phyloP scores from a whole-genome alignment of 92 coral and sea anemone species.

The Phenganax marumi region DNA sequence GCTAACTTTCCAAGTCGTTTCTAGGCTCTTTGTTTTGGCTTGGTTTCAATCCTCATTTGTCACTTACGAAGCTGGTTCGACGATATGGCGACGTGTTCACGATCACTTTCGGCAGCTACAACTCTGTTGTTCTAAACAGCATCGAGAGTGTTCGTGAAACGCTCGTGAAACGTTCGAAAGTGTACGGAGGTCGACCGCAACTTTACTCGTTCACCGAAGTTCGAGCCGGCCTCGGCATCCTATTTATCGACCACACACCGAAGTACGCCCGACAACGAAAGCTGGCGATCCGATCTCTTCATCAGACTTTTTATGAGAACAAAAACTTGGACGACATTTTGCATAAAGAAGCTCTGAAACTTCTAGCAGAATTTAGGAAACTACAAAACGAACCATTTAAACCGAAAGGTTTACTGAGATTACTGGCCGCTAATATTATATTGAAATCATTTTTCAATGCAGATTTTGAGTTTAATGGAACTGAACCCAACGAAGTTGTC shows the following conservation, averaged over 20 bases:
- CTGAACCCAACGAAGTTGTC: constrained; percentile 43
- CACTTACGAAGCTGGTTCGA: constrained; percentile 39
- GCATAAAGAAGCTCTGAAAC: constrained; percentile 42
- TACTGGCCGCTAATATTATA: constrained; percentile 50
- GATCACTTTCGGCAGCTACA: constrained; percentile 49
- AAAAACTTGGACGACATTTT: constrained; percentile 45
- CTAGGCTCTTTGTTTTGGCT: constrained; percentile 54
- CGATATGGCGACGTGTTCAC: constrained; percentile 55
- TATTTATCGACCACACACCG: constrained; percentile 34
- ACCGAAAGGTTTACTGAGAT: constrained; percentile 43
- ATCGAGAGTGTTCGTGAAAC: constrained; percentile 49
- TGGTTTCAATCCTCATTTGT: constrained; percentile 53
- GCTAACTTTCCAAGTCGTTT: not conserved
- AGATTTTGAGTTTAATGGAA: constrained; percentile 46
- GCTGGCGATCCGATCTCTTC: constrained; percentile 38
- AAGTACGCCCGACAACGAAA: constrained; percentile 49
- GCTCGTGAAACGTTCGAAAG: constrained; percentile 47
- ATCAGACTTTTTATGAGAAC: constrained; percentile 43
- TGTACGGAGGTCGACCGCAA: constrained; percentile 55
- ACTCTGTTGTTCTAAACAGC: constrained; percentile 51
- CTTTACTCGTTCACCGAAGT: constrained; percentile 53
- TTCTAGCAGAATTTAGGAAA: constrained; percentile 42
- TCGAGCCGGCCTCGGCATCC: constrained; percentile 33
- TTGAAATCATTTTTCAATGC: constrained; percentile 49
- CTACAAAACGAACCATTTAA: constrained; percentile 47